Evolutionary conservation across 2,797 vertebrate species (phyloP), one percentile per base, ranked within the genome.

Genomic region (Coracias cyanogaster): DNA sequence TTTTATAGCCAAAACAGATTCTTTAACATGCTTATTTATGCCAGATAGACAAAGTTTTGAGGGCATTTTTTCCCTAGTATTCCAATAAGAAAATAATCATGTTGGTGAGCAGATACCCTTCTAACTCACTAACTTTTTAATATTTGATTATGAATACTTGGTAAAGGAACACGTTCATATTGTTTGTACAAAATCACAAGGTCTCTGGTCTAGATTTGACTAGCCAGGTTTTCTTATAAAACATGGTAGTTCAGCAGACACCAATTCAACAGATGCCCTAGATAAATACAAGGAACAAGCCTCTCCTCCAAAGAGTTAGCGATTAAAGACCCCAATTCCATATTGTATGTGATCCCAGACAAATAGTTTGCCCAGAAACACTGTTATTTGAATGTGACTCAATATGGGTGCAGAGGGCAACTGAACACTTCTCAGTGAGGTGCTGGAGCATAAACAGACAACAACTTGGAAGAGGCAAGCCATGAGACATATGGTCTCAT

Each of bases 401-500:
- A 88, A 69, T 39, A 62, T 15, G 26, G 33, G 54, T 54, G 57
- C 16, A 4, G 60, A 86, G 90, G 79, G 62, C 77, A 93, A 86
- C 37, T 43, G 82, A 35, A 82, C n/a, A 26, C 31, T 91, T 91
- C 90, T 65, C 82, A 76, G 77, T 18, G 54, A 81, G 82, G 80
- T 88, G 41, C 69, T 72, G 77, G 80, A 91, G 49, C 52, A 45
- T 26, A 67, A 85, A 93, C 70, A 95, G 67, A 77, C 41, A 62
- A 54, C 45, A 64, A 7, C 25, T 83, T 94, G 91, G 82, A 96
- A 96, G 28, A 74, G 33, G 37, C 37, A 86, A 71, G 33, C 29
- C 72, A 17, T 57, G 52, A 94, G 58, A 89, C 94, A 90, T 93
- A 93, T 48, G 88, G 93, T 92, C 62, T 86, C 62, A 52, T 22